Percentiles rank a stretch among this genome's conserved stretches.
Evolutionary conservation across 2,888 invertebrate genomes (phyloP).

Genomic region (Dysmachus trigonus): DNA sequence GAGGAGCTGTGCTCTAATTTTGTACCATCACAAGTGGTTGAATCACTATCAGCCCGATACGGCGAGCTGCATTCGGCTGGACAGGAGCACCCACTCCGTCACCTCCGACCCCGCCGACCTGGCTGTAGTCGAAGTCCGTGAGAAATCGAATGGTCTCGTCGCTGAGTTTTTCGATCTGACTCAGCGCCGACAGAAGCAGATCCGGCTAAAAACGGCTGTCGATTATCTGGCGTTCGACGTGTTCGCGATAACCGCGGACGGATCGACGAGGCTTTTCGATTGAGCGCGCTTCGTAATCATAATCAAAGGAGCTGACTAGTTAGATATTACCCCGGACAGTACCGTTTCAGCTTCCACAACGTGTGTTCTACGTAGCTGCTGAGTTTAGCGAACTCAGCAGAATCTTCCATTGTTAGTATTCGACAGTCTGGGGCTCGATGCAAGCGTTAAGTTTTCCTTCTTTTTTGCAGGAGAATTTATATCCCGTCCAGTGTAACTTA

Average conservation of each 20-base stretch:
- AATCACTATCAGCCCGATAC: conserved; percentile 45
- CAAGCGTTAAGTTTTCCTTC: background rate
- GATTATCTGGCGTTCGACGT: conserved; percentile 37
- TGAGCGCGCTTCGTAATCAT: background rate
- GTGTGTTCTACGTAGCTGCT: background rate
- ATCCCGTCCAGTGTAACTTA: background rate
- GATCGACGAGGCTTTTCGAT: conserved; percentile 33
- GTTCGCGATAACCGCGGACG: conserved; percentile 47
- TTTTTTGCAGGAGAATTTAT: background rate
- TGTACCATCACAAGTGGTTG: conserved; percentile 62
- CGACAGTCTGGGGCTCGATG: background rate
- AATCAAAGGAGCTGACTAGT: background rate
- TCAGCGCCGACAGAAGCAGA: background rate
- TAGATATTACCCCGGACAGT: background rate
- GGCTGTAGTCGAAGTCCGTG: conserved; percentile 59
- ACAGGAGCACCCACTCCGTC: background rate
- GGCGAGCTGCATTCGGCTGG: background rate
- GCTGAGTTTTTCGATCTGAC: conserved; percentile 55
- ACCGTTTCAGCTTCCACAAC: background rate
- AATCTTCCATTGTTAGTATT: background rate
- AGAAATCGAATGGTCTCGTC: conserved; percentile 57
- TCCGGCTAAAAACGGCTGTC: background rate
- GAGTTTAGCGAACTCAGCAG: background rate
- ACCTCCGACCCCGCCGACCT: conserved; percentile 46
- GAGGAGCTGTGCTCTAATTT: conserved; percentile 59